phyloP scores from a whole-genome alignment of 2,797 vertebrate genomes.

The Hippopotamyrus pictus region DNA sequence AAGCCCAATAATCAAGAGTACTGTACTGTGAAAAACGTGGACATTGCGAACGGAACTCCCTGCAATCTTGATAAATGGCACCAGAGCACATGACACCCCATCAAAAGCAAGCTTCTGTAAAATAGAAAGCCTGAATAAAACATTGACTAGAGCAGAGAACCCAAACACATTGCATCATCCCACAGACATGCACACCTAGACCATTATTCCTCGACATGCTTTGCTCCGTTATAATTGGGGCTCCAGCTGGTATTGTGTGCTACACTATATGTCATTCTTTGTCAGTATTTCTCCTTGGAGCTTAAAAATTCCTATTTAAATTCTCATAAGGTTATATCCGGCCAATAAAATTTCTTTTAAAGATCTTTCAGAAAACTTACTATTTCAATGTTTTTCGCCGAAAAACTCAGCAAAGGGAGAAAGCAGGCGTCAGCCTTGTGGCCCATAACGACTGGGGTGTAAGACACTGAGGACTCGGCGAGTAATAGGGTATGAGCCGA shows the following conservation, averaged over 20 bases:
- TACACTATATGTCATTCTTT: neutral
- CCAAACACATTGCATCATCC: conserved; percentile 12
- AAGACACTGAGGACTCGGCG: neutral
- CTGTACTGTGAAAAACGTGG: neutral
- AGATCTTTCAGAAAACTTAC: neutral
- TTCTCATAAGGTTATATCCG: conserved; percentile 7
- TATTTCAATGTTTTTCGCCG: neutral
- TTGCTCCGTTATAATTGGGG: neutral
- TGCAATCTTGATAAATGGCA: neutral
- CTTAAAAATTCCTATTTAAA: neutral
- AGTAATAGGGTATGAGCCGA: neutral
- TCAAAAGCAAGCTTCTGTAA: neutral
- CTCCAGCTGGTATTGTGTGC: neutral
- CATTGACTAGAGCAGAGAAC: neutral
- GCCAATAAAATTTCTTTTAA: neutral
- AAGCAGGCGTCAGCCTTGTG: neutral
- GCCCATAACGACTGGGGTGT: neutral
- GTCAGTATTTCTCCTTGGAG: neutral
- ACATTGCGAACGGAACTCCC: neutral
- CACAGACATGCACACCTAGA: neutral
- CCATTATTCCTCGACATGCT: neutral
- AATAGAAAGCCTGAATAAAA: neutral
- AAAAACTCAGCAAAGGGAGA: neutral
- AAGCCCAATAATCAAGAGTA: conserved; percentile 22
- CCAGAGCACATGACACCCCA: neutral